A percentile compares a stretch with the other conserved stretches of the same genome.
Evolutionary conservation across 2,888 invertebrate species (phyloP).

Genomic region (Metellina segmentata): DNA sequence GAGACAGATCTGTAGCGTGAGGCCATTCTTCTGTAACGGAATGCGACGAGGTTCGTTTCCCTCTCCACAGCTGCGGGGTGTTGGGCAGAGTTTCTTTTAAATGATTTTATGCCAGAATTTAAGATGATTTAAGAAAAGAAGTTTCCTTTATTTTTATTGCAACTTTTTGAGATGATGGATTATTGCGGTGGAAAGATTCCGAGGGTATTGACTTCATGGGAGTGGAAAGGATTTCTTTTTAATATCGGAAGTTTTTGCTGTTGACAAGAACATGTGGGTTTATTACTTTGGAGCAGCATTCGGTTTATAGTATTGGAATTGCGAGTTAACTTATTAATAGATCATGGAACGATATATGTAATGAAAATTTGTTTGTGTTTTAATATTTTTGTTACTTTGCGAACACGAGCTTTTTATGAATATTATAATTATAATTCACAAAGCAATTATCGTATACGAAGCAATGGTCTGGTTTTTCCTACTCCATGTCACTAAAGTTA

Average conservation of each 20-base stretch:
- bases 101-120: constrained; percentile 13
- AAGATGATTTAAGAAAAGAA: constrained; percentile 27
- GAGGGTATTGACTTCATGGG: not conserved
- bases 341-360: not conserved
- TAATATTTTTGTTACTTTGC: not conserved
- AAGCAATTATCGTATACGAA: no score
- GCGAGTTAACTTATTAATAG: no score
- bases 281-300: no score
- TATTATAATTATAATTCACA: no score
- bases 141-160: constrained; percentile 14
- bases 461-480: no score
- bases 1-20: constrained; percentile 53
- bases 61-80: constrained; percentile 1
- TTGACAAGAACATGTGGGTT: no score
- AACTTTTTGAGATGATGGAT: constrained; percentile 8
- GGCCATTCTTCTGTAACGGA: constrained; percentile 71
- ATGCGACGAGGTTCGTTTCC: constrained; percentile 44
- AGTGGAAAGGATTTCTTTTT: not conserved
- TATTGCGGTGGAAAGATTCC: not conserved
- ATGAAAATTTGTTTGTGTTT: not conserved
- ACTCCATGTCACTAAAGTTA: no score
- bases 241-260: no score
- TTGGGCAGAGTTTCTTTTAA: constrained; percentile 1
- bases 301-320: no score
- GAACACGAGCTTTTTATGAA: no score